Evolutionary conservation across 2,888 invertebrate genomes (phyloP).

Genomic region (Acanthosepion lycidas): DNA sequence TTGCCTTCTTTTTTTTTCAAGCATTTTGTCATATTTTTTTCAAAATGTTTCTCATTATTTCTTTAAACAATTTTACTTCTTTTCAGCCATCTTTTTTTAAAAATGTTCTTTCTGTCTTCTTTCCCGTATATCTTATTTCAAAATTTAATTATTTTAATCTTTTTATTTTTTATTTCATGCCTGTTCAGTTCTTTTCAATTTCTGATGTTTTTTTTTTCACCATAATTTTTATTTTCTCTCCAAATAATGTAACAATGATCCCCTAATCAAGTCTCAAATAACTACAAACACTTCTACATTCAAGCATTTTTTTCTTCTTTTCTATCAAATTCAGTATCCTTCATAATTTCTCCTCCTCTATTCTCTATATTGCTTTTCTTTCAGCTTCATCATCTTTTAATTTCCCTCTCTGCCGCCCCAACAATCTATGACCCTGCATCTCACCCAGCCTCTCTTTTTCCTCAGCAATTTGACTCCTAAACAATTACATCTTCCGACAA

Average conservation of each 20-base stretch:
- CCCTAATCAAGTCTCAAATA: neutral
- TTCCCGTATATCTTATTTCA: neutral
- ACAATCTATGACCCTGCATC: neutral
- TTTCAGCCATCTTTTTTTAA: neutral
- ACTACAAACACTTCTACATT: neutral
- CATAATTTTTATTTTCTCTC: neutral
- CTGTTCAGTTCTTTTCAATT: neutral
- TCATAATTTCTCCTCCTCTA: neutral
- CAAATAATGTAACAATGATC: neutral
- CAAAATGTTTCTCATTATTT: too few species aligned
- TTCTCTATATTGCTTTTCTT: neutral
- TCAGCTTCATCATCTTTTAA: neutral
- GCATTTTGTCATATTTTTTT: too few species aligned
- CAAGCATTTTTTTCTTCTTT: neutral
- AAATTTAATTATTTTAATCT: neutral
- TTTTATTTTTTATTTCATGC: neutral
- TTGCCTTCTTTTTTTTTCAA: too few species aligned
- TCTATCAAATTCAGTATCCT: neutral
- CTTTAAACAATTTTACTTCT: neutral
- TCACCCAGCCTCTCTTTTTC: neutral
- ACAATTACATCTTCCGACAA: conserved; percentile 22
- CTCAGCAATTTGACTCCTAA: neutral
- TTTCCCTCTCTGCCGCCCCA: neutral
- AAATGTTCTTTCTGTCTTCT: neutral
- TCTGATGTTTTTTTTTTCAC: neutral